These are phyloP conservation scores for Petrolisthes manimaculis DNA, from an alignment of 2,888 invertebrate species.

Conservation along the genomic window DNA sequence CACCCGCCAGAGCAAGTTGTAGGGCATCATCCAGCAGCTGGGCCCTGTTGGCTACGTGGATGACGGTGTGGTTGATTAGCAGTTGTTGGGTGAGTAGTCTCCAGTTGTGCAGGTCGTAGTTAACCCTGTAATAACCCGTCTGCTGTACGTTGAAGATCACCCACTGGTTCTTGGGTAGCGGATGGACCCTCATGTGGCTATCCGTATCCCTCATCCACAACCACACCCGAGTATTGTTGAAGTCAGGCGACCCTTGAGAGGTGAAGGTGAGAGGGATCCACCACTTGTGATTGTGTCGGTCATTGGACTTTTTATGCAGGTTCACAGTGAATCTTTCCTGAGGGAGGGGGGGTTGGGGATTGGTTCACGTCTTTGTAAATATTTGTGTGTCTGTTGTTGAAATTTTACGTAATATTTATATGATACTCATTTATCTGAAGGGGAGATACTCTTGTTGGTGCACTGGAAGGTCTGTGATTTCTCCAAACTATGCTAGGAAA, in stretches of 20 bases:
- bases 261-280: constrained; percentile 77
- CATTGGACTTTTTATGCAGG: neutral
- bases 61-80: constrained; percentile 76
- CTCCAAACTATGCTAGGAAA: too few species aligned
- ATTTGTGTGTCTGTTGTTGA: too few species aligned
- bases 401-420: too few species aligned
- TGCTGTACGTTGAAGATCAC: constrained; percentile 87
- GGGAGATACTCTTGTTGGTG: too few species aligned
- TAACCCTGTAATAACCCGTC: constrained; percentile 75
- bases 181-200: constrained; percentile 16
- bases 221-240: constrained; percentile 73
- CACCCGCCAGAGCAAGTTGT: constrained; percentile 70
- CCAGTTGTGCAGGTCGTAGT: constrained; percentile 85
- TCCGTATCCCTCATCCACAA: constrained; percentile 71
- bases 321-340: constrained; percentile 5
- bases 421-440: too few species aligned
- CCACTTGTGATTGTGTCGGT: constrained; percentile 71
- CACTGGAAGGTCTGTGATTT: too few species aligned
- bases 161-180: constrained; percentile 70
- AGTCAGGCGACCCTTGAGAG: constrained; percentile 71
- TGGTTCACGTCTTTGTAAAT: too few species aligned
- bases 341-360: too few species aligned
- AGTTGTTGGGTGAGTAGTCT: constrained; percentile 79
- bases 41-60: constrained; percentile 84
- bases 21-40: constrained; percentile 85